These are phyloP conservation scores for Sebastes hubbsi DNA, from an alignment of 2,797 vertebrate genomes.

Conservation along the genomic window DNA sequence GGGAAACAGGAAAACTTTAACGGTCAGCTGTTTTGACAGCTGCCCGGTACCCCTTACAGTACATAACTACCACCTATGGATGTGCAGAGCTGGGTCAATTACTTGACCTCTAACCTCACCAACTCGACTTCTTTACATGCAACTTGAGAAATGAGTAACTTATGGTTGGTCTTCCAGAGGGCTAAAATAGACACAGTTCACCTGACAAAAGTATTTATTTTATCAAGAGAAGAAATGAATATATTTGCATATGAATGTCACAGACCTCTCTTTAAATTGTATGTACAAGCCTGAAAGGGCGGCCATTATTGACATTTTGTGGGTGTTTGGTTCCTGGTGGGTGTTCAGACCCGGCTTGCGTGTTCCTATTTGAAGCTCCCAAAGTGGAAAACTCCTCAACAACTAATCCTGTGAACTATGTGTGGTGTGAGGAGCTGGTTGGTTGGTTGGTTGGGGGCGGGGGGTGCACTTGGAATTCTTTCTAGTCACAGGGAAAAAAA, in stretches of 20 bases:
- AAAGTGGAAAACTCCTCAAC: conserved; percentile 27
- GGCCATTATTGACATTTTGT: not conserved
- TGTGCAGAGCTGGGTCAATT: conserved; percentile 16
- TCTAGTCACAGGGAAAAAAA: conserved; percentile 8
- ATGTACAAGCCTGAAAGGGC: fast-evolving
- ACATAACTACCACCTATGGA: conserved; percentile 57
- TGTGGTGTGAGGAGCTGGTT: conserved; percentile 2
- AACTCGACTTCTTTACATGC: not conserved
- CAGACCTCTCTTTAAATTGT: not conserved
- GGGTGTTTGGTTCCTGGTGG: conserved; percentile 13
- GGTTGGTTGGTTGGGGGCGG: not conserved
- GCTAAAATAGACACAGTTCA: not conserved
- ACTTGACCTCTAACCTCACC: not conserved
- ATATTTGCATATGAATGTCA: not conserved
- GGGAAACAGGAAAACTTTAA: not conserved
- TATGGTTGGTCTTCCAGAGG: not conserved
- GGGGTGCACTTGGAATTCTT: conserved; percentile 11
- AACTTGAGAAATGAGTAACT: not conserved
- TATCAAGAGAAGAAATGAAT: not conserved
- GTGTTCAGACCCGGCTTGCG: conserved; percentile 3
- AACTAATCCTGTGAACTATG: conserved; percentile 74
- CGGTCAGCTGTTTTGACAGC: conserved; percentile 64
- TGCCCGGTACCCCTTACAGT: conserved; percentile 34
- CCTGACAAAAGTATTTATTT: not conserved
- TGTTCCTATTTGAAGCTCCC: conserved; percentile 25